These are phyloP conservation scores for Stenichneumon culpator DNA, from an alignment of 2,888 invertebrate genomes.

Conservation along the genomic window DNA sequence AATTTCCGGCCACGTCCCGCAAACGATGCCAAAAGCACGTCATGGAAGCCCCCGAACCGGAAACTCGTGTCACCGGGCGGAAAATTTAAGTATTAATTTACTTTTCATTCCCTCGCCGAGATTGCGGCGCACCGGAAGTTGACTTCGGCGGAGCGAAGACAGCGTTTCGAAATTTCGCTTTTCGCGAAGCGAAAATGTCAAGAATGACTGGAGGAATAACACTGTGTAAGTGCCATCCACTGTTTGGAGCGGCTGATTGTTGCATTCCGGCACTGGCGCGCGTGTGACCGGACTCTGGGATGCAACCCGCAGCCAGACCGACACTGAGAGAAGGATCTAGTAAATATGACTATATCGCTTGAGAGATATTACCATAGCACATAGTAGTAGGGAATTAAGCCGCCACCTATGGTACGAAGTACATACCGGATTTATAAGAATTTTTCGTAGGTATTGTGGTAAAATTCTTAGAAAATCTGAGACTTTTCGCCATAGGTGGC, in stretches of 20 bases:
- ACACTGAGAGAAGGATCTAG: no score
- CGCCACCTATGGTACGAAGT: no score
- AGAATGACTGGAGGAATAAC: neutral
- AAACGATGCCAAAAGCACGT: conserved; percentile 47
- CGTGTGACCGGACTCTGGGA: neutral
- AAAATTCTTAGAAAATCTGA: no score
- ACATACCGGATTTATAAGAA: no score
- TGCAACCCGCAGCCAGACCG: no score
- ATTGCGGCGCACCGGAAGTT: conserved; percentile 15
- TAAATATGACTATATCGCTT: no score
- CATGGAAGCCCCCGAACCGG: conserved; percentile 17
- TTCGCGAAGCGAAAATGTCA: neutral
- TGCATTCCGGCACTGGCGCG: neutral
- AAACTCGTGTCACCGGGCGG: neutral
- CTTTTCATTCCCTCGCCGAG: neutral
- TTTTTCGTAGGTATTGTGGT: no score
- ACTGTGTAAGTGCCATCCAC: neutral
- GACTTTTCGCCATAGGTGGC: no score
- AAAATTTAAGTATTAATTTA: conserved; percentile 17
- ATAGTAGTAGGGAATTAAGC: no score
- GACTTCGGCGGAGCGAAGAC: neutral
- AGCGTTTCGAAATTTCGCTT: neutral
- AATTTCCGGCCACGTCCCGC: conserved; percentile 60
- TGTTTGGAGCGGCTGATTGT: neutral
- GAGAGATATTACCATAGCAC: no score